Evolutionary conservation across 2,113 vertebrate genomes (phyloP).

Genomic region (Poeciliopsis retropinna): DNA sequence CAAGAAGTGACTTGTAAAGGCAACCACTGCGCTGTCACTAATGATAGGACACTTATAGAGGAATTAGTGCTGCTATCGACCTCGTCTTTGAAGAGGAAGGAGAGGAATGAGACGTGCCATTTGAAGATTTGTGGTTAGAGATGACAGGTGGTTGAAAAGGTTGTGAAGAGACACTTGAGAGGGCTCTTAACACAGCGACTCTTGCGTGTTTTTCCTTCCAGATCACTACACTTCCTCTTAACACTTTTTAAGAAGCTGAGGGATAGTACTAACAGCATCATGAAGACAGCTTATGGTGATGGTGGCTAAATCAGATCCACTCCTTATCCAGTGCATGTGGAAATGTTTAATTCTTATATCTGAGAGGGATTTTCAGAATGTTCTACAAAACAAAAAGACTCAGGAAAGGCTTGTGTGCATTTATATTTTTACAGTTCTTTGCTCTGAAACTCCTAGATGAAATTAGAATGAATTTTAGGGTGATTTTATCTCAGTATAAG

Average conservation of each 20-base stretch:
- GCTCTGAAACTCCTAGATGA: too few relatives aligned
- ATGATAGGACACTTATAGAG: constrained; percentile 53
- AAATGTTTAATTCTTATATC: too few relatives aligned
- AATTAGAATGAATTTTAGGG: too few relatives aligned
- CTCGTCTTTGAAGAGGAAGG: constrained; percentile 23
- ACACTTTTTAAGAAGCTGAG: constrained; percentile 1
- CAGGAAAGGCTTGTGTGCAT: too few relatives aligned
- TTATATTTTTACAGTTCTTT: too few relatives aligned
- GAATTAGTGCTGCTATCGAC: constrained; percentile 35
- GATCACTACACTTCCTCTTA: constrained; percentile 24
- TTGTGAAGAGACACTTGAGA: constrained; percentile 22
- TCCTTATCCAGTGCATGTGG: neutral
- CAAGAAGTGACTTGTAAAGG: constrained; percentile 7
- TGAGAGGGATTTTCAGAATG: too few relatives aligned
- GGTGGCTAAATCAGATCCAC: constrained; percentile 4
- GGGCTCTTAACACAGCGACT: constrained; percentile 40
- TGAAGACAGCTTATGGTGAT: neutral
- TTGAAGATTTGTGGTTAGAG: constrained; percentile 34
- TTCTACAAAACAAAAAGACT: too few relatives aligned
- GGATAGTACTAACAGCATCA: constrained; percentile 12
- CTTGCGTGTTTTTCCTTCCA: constrained; percentile 10
- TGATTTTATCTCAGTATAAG: too few relatives aligned
- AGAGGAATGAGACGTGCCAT: constrained; percentile 22
- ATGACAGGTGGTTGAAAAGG: constrained; percentile 40
- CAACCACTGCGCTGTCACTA: constrained; percentile 26